Percentiles rank a stretch among this genome's conserved stretches.
Evolutionary conservation across 2,797 vertebrate genomes (phyloP).

Genomic region (Pseudocheirus occidentalis): DNA sequence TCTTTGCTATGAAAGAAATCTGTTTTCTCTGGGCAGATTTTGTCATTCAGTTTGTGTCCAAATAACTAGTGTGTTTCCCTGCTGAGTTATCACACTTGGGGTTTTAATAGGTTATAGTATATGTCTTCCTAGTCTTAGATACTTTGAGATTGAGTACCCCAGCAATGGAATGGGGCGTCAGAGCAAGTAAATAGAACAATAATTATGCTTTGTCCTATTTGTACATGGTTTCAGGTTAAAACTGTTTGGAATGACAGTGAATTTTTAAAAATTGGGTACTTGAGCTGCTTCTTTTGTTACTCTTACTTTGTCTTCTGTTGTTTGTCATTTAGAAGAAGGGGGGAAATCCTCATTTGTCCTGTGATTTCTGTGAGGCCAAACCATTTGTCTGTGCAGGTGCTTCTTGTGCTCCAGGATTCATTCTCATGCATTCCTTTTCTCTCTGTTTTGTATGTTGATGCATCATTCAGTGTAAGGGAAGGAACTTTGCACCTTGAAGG

Average conservation of each 20-base stretch:
- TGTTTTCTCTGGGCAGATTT: neutral
- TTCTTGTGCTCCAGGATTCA: neutral
- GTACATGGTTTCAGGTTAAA: neutral
- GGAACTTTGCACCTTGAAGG: neutral
- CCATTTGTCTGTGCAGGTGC: neutral
- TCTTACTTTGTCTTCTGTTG: conserved; percentile 9
- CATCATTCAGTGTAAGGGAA: neutral
- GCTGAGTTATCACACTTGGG: fast-evolving
- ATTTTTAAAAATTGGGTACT: neutral
- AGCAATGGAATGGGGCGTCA: neutral
- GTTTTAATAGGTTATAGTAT: neutral
- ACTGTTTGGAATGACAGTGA: neutral
- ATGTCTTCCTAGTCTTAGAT: neutral
- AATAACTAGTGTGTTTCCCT: neutral
- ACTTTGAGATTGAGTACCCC: conserved; percentile 29
- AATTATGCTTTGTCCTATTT: neutral
- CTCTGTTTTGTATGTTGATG: neutral
- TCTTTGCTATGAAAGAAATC: neutral
- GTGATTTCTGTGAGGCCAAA: neutral
- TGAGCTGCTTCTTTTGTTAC: conserved; percentile 41
- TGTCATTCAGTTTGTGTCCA: neutral
- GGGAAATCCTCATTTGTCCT: conserved; percentile 39
- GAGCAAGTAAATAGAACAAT: conserved; percentile 4
- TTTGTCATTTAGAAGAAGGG: conserved; percentile 28
- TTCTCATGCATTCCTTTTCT: neutral